phyloP scores from a whole-genome alignment of 2,888 invertebrate genomes.

The Oligia fasciuncula region DNA sequence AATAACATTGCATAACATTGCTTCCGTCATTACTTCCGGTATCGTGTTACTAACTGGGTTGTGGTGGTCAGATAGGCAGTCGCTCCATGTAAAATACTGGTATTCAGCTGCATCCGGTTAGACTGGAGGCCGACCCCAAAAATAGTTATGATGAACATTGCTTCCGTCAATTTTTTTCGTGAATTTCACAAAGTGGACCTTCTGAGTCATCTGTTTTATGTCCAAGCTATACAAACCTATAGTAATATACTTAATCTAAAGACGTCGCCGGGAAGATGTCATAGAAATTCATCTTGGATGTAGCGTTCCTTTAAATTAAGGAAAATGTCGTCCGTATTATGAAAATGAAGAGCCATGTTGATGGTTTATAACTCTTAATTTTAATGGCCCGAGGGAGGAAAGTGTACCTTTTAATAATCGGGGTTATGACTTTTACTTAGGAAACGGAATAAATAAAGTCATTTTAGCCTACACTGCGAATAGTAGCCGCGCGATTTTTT shows the following conservation, averaged over 20 bases:
- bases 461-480: background rate
- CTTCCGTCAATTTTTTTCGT: background rate
- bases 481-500: background rate
- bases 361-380: slow-evolving; percentile 7
- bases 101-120: too few relatives aligned
- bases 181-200: background rate
- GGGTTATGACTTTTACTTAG: background rate
- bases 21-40: too few relatives aligned
- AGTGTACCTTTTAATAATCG: background rate
- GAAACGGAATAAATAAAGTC: background rate
- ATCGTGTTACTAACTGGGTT: too few relatives aligned
- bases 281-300: slow-evolving; percentile 27
- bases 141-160: too few relatives aligned
- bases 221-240: background rate
- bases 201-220: background rate
- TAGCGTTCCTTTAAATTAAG: slow-evolving; percentile 16
- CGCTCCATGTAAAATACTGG: too few relatives aligned
- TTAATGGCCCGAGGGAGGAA: background rate
- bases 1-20: too few relatives aligned
- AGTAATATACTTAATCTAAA: slow-evolving; percentile 1
- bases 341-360: slow-evolving; percentile 20
- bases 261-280: slow-evolving; percentile 11
- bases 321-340: slow-evolving; percentile 20
- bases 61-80: too few relatives aligned
- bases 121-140: too few relatives aligned